These are phyloP conservation scores for Esox niger DNA, from an alignment of 2,113 vertebrate genomes.

Conservation along the genomic window DNA sequence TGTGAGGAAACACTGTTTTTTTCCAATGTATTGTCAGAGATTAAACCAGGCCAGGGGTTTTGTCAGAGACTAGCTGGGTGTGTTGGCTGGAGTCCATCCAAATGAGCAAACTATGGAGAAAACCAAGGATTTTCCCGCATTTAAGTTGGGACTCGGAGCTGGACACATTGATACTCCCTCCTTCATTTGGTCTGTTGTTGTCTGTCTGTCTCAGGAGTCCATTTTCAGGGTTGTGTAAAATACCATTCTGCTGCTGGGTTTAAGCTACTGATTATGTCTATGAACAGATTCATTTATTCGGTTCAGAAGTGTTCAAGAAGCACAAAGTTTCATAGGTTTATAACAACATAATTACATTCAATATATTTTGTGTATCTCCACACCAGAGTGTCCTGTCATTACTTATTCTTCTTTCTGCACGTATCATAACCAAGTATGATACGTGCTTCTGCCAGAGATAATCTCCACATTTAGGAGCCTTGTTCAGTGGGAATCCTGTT, in stretches of 20 bases:
- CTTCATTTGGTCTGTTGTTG: constrained; percentile 14
- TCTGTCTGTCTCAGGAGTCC: background rate
- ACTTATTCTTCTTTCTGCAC: background rate
- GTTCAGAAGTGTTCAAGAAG: background rate
- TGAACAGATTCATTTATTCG: background rate
- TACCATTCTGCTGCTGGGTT: background rate
- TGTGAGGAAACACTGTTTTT: no score
- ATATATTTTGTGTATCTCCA: background rate
- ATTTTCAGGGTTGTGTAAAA: background rate
- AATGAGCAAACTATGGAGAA: constrained; percentile 30
- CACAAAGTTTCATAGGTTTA: background rate
- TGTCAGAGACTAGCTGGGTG: background rate
- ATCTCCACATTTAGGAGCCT: no score
- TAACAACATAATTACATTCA: background rate
- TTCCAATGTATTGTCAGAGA: no score
- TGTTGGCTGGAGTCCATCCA: constrained; percentile 1
- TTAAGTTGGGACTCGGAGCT: constrained; percentile 23
- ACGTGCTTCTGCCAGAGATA: no score
- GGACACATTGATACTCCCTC: background rate
- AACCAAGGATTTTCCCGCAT: constrained; percentile 28
- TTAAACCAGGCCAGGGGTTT: no score
- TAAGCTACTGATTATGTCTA: background rate
- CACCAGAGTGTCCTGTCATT: background rate
- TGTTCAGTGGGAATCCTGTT: background rate
- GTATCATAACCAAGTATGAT: no score